A percentile compares a stretch with the other conserved stretches of the same genome.
phyloP scores from a whole-genome alignment of 2,888 invertebrate genomes.

The Caenorhabditis auriculariae region DNA sequence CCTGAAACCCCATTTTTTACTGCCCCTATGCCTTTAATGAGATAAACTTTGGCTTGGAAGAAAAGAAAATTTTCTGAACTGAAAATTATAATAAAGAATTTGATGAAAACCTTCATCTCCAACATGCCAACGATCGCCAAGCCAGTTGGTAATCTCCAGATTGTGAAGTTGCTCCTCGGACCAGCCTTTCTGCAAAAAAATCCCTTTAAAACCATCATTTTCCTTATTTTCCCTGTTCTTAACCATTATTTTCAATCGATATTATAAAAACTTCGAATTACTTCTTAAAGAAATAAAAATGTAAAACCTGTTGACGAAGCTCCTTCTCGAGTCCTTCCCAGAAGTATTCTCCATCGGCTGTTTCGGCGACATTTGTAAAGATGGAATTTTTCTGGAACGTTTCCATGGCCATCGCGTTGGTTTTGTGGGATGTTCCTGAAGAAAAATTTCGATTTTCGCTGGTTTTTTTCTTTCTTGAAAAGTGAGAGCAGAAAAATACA shows the following conservation, averaged over 20 bases:
- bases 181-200: slow-evolving; percentile 30
- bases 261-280: background rate
- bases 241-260: background rate
- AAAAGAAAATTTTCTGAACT: background rate
- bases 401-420: slow-evolving; percentile 95
- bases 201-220: background rate
- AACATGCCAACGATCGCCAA: slow-evolving; percentile 70
- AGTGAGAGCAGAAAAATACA: background rate
- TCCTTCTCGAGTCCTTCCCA: slow-evolving; percentile 98
- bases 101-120: slow-evolving; percentile 50
- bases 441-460: too few species aligned
- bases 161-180: slow-evolving; percentile 32
- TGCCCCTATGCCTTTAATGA: too few species aligned
- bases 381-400: slow-evolving; percentile 85
- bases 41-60: too few species aligned
- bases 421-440: slow-evolving; percentile 87
- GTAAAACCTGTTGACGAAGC: slow-evolving; percentile 31
- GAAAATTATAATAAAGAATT: background rate
- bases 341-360: slow-evolving; percentile 90
- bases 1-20: too few species aligned
- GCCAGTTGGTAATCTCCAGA: slow-evolving; percentile 71
- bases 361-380: slow-evolving; percentile 95
- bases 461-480: too few species aligned
- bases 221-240: background rate
- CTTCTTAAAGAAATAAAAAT: background rate